Conservation (phyloP, 2,888 invertebrate species). For the Dinocampus coccinellae region DNA sequence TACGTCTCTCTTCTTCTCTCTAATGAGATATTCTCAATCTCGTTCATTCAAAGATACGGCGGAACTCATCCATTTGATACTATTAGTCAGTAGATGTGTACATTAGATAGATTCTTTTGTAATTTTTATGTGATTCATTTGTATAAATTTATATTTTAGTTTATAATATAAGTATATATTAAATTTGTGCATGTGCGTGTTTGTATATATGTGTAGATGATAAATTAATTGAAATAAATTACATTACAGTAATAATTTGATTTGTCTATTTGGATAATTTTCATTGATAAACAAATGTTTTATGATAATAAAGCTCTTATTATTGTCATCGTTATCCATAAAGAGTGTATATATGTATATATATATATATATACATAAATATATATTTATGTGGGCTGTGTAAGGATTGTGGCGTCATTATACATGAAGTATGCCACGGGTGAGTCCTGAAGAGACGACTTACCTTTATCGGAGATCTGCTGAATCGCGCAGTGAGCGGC, state of each 20-base stretch:
- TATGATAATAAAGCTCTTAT: neutral
- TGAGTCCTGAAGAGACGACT: slow-evolving; percentile 50
- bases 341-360: slow-evolving; percentile 3
- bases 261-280: neutral
- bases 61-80: slow-evolving; percentile 44
- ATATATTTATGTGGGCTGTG: neutral
- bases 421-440: slow-evolving; percentile 32
- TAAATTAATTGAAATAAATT: too few relatives aligned
- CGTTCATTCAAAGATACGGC: slow-evolving; percentile 33
- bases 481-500: slow-evolving; percentile 68
- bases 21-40: slow-evolving; percentile 12
- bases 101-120: slow-evolving; percentile 13
- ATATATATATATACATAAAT: neutral
- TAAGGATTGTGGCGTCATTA: slow-evolving; percentile 1
- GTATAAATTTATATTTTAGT: neutral
- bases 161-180: neutral
- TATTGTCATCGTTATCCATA: slow-evolving; percentile 8
- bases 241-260: neutral
- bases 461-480: slow-evolving; percentile 66
- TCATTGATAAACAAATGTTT: neutral
- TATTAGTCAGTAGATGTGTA: slow-evolving; percentile 37
- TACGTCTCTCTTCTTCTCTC: slow-evolving; percentile 29
- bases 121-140: neutral
- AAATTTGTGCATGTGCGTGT: too few relatives aligned
- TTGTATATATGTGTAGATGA: too few relatives aligned